Conservation (phyloP, 2,888 invertebrate genomes). For the Hyles lineata region DNA sequence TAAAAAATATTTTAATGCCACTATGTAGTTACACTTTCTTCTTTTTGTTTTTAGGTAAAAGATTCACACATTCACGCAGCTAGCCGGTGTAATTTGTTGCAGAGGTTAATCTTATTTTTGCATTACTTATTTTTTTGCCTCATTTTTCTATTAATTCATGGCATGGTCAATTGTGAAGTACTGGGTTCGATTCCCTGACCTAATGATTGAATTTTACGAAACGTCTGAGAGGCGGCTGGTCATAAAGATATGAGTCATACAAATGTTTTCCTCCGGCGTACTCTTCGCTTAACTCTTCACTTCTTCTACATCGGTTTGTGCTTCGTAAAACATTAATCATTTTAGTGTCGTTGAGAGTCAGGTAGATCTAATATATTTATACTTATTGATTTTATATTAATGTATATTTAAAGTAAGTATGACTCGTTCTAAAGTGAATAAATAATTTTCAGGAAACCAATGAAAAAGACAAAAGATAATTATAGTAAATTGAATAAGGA, state of each 20-base stretch:
- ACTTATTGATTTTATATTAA: too few relatives aligned
- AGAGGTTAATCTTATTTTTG: neutral
- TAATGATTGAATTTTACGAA: too few relatives aligned
- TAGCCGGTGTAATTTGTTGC: neutral
- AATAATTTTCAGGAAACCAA: constrained; percentile 55
- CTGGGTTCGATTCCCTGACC: too few relatives aligned
- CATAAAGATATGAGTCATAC: too few relatives aligned
- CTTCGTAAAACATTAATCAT: too few relatives aligned
- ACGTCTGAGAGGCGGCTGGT: too few relatives aligned
- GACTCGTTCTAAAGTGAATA: neutral
- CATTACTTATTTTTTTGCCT: neutral
- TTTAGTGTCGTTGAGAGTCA: too few relatives aligned
- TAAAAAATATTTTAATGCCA: neutral
- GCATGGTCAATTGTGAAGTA: too few relatives aligned
- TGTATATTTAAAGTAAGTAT: neutral
- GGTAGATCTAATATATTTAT: too few relatives aligned
- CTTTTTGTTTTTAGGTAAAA: constrained; percentile 54
- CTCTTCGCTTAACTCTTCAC: too few relatives aligned
- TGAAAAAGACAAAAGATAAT: constrained; percentile 55
- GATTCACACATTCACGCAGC: constrained; percentile 54
- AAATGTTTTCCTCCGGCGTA: too few relatives aligned
- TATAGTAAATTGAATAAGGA: constrained; percentile 60
- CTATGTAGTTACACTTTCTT: constrained; percentile 1
- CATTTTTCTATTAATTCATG: neutral
- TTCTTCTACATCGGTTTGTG: too few relatives aligned